These are phyloP conservation scores for Eupithecia dodoneata DNA, from an alignment of 2,888 invertebrate species.

Conservation along the genomic window DNA sequence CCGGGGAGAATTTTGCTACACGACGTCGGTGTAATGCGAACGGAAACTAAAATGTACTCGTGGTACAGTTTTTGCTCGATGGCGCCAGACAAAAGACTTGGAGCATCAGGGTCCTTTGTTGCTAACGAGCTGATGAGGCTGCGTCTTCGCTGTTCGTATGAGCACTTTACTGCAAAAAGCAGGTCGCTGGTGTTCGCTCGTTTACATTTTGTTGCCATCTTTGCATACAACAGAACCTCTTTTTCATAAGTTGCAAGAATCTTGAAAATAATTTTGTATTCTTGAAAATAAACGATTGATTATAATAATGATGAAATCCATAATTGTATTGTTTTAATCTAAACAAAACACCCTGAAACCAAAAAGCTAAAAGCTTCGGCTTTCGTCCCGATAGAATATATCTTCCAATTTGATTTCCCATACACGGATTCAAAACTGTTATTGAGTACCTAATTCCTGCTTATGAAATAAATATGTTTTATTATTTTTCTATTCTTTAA, in stretches of 20 bases:
- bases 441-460: too few relatives aligned
- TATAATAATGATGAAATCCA: neutral
- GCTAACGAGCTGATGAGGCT: slow-evolving; percentile 64
- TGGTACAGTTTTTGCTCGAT: slow-evolving; percentile 56
- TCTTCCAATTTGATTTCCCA: neutral
- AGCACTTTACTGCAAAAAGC: slow-evolving; percentile 20
- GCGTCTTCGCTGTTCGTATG: slow-evolving; percentile 30
- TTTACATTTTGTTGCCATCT: neutral
- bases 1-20: slow-evolving; percentile 42
- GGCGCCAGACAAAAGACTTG: slow-evolving; percentile 58
- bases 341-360: neutral
- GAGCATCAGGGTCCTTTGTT: slow-evolving; percentile 65
- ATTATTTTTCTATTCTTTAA: neutral
- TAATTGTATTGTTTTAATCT: neutral
- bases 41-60: slow-evolving; percentile 45
- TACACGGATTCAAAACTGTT: neutral
- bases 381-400: neutral
- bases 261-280: too few relatives aligned
- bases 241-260: neutral
- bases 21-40: slow-evolving; percentile 38
- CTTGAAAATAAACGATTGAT: neutral
- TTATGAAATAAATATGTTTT: too few relatives aligned
- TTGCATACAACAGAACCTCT: neutral
- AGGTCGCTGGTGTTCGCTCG: slow-evolving; percentile 12
- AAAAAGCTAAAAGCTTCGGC: neutral